A percentile compares a stretch with the other conserved stretches of the same genome.
These are phyloP conservation scores for Drosophila ironensis DNA, from an alignment of 1,140 invertebrate genomes.

Conservation along the genomic window DNA sequence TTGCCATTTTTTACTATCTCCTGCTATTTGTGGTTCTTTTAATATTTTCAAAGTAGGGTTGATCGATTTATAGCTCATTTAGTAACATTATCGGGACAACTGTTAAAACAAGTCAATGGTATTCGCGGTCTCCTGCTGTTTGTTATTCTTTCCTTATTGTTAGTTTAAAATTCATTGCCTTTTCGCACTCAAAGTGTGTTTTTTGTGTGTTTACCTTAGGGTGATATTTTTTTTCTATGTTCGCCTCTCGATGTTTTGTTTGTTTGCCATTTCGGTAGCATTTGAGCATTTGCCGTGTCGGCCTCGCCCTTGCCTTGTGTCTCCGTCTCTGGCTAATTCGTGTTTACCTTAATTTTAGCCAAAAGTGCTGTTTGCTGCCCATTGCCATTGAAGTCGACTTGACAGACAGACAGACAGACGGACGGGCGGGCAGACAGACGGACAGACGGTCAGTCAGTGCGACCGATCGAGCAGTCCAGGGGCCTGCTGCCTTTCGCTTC, in stretches of 20 bases:
- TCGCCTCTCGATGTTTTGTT: constrained; percentile 13
- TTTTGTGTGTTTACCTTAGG: constrained; percentile 25
- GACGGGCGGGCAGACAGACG: not conserved
- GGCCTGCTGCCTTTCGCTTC: constrained; percentile 41
- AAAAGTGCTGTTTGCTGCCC: constrained; percentile 25
- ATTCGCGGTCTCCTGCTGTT: constrained; percentile 34
- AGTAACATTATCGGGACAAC: not conserved
- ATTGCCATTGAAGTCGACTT: constrained; percentile 52
- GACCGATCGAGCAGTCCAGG: constrained; percentile 22
- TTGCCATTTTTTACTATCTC: too few species aligned
- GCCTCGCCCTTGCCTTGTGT: constrained; percentile 51
- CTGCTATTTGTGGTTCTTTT: too few species aligned
- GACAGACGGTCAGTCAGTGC: too few species aligned
- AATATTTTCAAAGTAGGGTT: too few species aligned
- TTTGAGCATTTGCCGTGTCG: constrained; percentile 9
- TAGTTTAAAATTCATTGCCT: constrained; percentile 35
- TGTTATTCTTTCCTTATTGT: constrained; percentile 54
- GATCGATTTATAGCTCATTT: too few species aligned
- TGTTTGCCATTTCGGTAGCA: constrained; percentile 65
- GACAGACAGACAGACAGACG: not conserved
- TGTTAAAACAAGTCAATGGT: constrained; percentile 42
- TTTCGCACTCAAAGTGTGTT: constrained; percentile 56
- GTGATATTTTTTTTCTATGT: constrained; percentile 22
- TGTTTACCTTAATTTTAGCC: constrained; percentile 62
- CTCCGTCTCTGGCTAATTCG: constrained; percentile 50